Conservation (phyloP, 1,140 invertebrate genomes). For the Chrysomallon squamiferum region DNA sequence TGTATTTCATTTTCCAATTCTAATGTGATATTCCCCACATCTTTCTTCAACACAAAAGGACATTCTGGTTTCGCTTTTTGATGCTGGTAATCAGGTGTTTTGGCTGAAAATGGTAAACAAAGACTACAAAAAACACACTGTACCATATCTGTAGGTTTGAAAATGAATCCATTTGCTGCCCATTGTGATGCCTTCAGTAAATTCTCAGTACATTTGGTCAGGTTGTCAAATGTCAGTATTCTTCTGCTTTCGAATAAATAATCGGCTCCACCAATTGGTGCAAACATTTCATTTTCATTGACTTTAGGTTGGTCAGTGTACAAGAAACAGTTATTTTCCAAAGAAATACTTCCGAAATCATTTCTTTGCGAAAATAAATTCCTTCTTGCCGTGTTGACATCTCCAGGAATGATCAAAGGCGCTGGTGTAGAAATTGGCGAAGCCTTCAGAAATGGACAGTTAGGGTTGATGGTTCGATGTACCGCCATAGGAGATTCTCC, state of each 20-base stretch:
- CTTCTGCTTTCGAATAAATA: constrained; percentile 20
- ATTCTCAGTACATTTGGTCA: background rate
- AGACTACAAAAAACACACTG: constrained; percentile 23
- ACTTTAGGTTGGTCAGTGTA: background rate
- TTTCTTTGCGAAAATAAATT: background rate
- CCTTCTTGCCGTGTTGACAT: background rate
- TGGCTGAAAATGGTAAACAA: constrained; percentile 1
- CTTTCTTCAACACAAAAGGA: constrained; percentile 13
- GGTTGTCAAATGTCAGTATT: constrained; percentile 17
- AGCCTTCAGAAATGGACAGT: constrained; percentile 16
- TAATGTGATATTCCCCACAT: constrained; percentile 18
- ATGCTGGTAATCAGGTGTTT: constrained; percentile 3
- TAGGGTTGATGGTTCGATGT: constrained; percentile 17
- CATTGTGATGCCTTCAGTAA: constrained; percentile 3
- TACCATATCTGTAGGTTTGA: background rate
- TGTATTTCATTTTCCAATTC: constrained; percentile 8
- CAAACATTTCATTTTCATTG: background rate
- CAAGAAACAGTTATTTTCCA: background rate
- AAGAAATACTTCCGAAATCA: background rate
- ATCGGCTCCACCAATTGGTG: background rate
- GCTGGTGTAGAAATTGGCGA: background rate
- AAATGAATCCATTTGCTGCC: constrained; percentile 25
- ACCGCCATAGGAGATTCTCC: constrained; percentile 30
- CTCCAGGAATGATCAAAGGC: background rate
- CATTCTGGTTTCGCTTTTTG: constrained; percentile 9